These are phyloP conservation scores for Zaprionus vittiger DNA, from an alignment of 1,140 invertebrate genomes.

Conservation along the genomic window DNA sequence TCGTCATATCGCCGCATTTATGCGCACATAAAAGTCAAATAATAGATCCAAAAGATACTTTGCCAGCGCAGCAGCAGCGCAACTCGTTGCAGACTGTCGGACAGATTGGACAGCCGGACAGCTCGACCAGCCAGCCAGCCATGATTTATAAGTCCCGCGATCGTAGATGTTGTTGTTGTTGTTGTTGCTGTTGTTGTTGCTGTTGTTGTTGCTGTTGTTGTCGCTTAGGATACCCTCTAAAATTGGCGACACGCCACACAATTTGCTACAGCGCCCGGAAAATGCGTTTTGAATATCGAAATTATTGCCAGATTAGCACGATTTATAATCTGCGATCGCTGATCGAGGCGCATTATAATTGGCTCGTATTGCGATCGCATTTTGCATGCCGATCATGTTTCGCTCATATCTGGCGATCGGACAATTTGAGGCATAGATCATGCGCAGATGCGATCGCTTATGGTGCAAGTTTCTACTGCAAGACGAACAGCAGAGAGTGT, in stretches of 20 bases:
- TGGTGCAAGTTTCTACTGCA: background rate
- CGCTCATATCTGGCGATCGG: background rate
- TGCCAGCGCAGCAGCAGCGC: constrained; percentile 54
- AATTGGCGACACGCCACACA: background rate
- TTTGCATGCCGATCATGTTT: constrained; percentile 2
- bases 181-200: constrained; percentile 39
- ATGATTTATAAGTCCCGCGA: constrained; percentile 11
- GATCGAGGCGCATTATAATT: constrained; percentile 10
- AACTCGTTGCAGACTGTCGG: constrained; percentile 33
- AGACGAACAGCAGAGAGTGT: background rate
- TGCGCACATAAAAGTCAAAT: constrained; percentile 83
- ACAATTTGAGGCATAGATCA: background rate
- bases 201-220: constrained; percentile 37
- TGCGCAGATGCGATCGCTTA: background rate
- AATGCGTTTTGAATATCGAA: constrained; percentile 4
- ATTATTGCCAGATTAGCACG: constrained; percentile 8
- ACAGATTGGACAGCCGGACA: background rate
- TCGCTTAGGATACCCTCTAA: constrained; percentile 18
- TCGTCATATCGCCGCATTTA: constrained; percentile 80
- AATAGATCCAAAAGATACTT: constrained; percentile 83
- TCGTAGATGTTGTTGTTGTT: constrained; percentile 38
- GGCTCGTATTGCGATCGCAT: background rate
- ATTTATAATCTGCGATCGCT: constrained; percentile 1
- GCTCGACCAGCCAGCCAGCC: constrained; percentile 16
- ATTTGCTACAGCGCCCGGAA: background rate